Evolutionary conservation across 2,113 vertebrate species (phyloP), one percentile per base, ranked within the genome.

Genomic region (Mungos mungo): DNA sequence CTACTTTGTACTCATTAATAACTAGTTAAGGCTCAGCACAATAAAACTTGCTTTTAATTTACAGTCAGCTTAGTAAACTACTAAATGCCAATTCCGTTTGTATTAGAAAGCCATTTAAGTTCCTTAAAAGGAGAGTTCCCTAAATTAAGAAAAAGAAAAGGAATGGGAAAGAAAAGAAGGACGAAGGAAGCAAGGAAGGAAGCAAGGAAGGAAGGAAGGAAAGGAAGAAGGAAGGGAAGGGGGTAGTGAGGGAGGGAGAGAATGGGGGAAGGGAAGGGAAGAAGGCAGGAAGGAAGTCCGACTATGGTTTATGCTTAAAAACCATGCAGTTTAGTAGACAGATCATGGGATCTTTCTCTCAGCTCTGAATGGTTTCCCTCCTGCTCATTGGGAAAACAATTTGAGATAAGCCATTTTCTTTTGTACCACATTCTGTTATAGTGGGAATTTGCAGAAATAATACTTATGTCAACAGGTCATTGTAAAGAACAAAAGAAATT

Each of bases 11-110:
- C 60, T 98, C 60, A 76, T 80, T 94, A 96, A 57, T 80, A 79
- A 38, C 45, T 54, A 82, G 33, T 74, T 92, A 76, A 45, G 14
- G 87, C 63, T 93, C 33, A 45, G 29, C 21, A 47, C 31, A 88
- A 4, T 65, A 80, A 87, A 74, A 35, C 84, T 95, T 94, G 21
- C 33, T 97, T 92, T 92, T 74, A 84, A 96, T 94, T 94, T 94
- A 79, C 11, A 65, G 9, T 86, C 45, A 90, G 29, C 23, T 93
- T 84, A 91, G 57, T 85, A 80, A 72, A 90, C 88, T 79, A 63
- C 52, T 84, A 47, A 41, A 18, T 82, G 12, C 14, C 27, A 89
- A 9, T 60, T 88, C 71, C 66, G 31, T 81, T 77, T 88, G 19
- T 69, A 33, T 90, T 93, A 74, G 45, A 77, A 89, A 83, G 63